Base-by-base conservation (phyloP, 1,140 invertebrate genomes). In the Trinorchestia longiramus region DNA sequence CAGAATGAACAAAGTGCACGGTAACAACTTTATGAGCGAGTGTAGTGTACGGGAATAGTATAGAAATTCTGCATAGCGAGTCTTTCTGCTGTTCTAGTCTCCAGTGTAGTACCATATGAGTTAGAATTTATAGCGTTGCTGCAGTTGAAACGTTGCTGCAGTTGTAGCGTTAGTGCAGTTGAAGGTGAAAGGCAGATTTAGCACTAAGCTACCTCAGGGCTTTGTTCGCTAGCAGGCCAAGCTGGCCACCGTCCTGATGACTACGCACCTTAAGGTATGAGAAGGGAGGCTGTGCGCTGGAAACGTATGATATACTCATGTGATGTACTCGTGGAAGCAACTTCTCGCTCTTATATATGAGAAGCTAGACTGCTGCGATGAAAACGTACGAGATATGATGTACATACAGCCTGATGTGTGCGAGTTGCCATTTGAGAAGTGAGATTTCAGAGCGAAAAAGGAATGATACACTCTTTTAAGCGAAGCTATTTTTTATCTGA, bases 121-220 rank as follows among this genome's bases (percentile, higher is more conserved):
- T 77, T 15, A 23, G 62, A 11, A 77, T 11, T 36, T 23, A 28
- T 36, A 77, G 62, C 62, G 62, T 28, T 36, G 28, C 62, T 77
- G 62, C 62, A 77, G 62, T 43, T 42, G 88, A 90, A 90, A n/a
- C n/a, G n/a, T n/a, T n/a, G n/a, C n/a, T n/a, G n/a, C 62, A 77
- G 62, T 36, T 23, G 62, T 36, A 77, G 62, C 62, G 62, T 28
- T 36, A 36, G 15, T 77, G 62, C 62, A 77, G 62, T 43, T 42
- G 88, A 90, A 90, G 88, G 88, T 90, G 88, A 90, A 90, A 90
- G 88, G 88, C 23, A 90, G 62, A 77, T 90, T 90, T 90, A 42
- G 88, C 88, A 42, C 41, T n/a, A 42, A 41, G 88, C 88, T 0
- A 42, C 41, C 43, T 4, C n/a, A 42, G 15, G 88, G 6, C 88